Evolutionary conservation across 1,140 invertebrate genomes (phyloP), one percentile per base, ranked within the genome.

Genomic region (Potamilus streckersoni): DNA sequence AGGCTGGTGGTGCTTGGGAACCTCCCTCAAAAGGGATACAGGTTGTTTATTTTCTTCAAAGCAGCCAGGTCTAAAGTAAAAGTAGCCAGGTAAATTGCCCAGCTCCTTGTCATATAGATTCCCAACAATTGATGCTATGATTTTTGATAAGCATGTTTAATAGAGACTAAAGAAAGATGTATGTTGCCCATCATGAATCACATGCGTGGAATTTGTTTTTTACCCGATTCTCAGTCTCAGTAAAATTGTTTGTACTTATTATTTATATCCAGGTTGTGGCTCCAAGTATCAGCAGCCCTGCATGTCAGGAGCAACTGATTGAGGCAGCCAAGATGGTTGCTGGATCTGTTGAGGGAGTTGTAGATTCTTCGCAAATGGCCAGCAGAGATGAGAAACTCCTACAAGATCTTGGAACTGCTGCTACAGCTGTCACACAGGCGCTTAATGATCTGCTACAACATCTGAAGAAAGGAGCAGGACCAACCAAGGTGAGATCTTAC

Each of bases 281-380:
- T 4, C 92, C 93, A 23, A 94, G 93, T 5, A 93, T 99, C 11
- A 93, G 95, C 68, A 97, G 95, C 83, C 94, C 96, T 1, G 95
- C 95, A 0, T 99, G 98, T 86, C 96, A 98, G 84, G 95, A 97
- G 79, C 97, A 99, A 89, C 87, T 99, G 67, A 95, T 96, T 72
- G 95, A 95, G 68, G 97, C 98, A 0, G 95, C 97, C 1, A 93
- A 96, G 56, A 96, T 98, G 87, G 98, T 99, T 5, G 95, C 96
- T 0, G 93, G 93, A 75, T 95, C 97, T 0, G 97, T 99, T 0
- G 96, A 98, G 83, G 93, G 93, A 20, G 92, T 99, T n/a, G 94
- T 97, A 1, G 91, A 93, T 16, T 94, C 96, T 14, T 97, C 97
- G 0, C 83, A 94, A 82, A 91, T 92, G 55, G 85, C 85, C 2